Evolutionary conservation across 2,113 vertebrate genomes (phyloP).

Genomic region (Chrysemys picta): DNA sequence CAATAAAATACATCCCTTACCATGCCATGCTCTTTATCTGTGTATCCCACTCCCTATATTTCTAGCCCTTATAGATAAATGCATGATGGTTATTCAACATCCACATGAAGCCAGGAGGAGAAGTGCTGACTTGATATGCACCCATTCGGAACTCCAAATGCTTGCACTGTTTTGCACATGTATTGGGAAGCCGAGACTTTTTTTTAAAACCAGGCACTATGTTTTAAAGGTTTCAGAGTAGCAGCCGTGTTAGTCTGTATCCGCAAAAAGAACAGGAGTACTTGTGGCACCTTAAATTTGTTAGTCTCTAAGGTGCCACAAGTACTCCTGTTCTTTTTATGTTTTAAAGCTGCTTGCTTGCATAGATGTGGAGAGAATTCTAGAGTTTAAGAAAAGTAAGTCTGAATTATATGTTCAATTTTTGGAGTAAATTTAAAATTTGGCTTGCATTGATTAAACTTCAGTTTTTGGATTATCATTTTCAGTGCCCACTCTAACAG

Average conservation of each 20-base stretch:
- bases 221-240: not conserved
- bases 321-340: not conserved
- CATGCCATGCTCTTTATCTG: not conserved
- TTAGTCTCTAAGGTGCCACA: too few species aligned
- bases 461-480: not conserved
- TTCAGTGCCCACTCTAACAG: not conserved
- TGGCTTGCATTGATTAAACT: not conserved
- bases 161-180: not conserved
- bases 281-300: too few species aligned
- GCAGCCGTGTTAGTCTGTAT: too few species aligned
- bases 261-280: too few species aligned
- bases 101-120: not conserved
- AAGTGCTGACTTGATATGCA: not conserved
- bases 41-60: rapidly evolving
- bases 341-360: not conserved
- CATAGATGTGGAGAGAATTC: not conserved
- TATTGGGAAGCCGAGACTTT: not conserved
- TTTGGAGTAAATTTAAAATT: not conserved
- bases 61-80: rapidly evolving
- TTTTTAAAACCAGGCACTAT: not conserved
- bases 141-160: not conserved
- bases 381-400: not conserved
- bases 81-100: rapidly evolving
- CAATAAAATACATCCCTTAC: rapidly evolving
- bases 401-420: not conserved